Conservation (phyloP, 2,797 vertebrate genomes). For the Malurus leucopterus region DNA sequence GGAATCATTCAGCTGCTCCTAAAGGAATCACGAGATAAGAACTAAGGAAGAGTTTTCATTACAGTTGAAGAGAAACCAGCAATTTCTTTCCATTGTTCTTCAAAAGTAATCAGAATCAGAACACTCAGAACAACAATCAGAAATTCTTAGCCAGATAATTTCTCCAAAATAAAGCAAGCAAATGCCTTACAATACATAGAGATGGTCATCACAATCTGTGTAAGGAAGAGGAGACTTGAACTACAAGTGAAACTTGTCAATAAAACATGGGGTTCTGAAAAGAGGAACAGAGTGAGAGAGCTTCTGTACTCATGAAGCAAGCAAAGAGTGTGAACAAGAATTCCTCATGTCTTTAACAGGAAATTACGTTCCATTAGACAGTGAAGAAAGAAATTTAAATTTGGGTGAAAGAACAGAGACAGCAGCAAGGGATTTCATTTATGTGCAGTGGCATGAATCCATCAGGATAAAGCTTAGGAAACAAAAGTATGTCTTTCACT, state of each 20-base stretch:
- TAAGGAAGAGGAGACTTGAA: not conserved
- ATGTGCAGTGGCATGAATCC: not conserved
- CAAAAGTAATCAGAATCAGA: not conserved
- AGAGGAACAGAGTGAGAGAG: not conserved
- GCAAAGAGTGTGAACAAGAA: not conserved
- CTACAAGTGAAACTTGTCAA: not conserved
- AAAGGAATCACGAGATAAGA: not conserved
- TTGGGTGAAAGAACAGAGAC: not conserved
- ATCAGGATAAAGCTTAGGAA: not conserved
- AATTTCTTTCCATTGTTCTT: not conserved
- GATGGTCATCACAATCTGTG: not conserved
- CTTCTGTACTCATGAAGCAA: not conserved
- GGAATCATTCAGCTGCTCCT: not conserved
- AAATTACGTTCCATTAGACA: not conserved
- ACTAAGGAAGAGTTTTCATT: not conserved
- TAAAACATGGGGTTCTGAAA: not conserved
- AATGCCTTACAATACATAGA: not conserved
- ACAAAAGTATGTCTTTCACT: not conserved
- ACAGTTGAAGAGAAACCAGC: not conserved
- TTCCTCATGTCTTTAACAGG: not conserved
- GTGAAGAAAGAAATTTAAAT: not conserved
- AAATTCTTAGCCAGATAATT: not conserved
- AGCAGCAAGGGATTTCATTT: not conserved
- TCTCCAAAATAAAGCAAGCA: not conserved
- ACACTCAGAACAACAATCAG: no score